Evolutionary conservation across 2,888 invertebrate species (phyloP), one percentile per base, ranked within the genome.

Genomic region (Tubulanus polymorphus): DNA sequence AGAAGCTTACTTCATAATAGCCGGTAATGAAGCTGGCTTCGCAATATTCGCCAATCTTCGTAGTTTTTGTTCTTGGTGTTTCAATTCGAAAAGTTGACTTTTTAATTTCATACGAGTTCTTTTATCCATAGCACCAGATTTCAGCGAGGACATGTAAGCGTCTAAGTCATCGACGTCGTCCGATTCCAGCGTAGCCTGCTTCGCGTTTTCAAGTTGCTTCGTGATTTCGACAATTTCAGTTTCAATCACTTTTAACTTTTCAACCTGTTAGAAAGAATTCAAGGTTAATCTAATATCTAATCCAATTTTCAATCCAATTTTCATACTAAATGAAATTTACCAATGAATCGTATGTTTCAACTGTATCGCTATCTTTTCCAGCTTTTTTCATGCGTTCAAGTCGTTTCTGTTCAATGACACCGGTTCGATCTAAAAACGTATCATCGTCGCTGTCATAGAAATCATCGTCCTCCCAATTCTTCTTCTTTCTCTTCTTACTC

Each of bases 381-480:
- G 81, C 76, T 59, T 81, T 78, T 56, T 77, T 83, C 87, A 90
- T 91, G 54, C 94, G 83, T 56, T 85, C 84, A 66, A 86, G 84
- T 6, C 96, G 84, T 75, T 94, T 95, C 66, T 85, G 85, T 77
- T 95, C 94, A 25, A 97, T 86, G 54, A 88, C 86, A 1, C 96
- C 97, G 0, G 99, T 99, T 60, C 97, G 83, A 77, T 99, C 99
- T 53, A 93, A 84, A 81, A 90, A 99, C 25, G 89, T 89, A 78
- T 99, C 97, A 59, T 99, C 97, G 71, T 99, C 95, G 1, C 91
- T 91, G 66, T 91, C 91, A 76, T 93, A 93, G 75, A 84, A 93
- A 78, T 94, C 96, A 71, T 95, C 90, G 2, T 90, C 90, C 61
- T 73, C 77, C 74, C 90, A 89, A 66, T 89, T 86, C 64, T 87